These are phyloP conservation scores for roundworm (Caenorhabditis elegans) DNA, from an alignment of 1,140 invertebrate species.

Conservation along the genomic window WBcel235 BX284602.5:4446001-4446500, in stretches of 20 bases:
- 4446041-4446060: slow-evolving; percentile 58
- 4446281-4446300: slow-evolving; percentile 64
- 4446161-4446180: slow-evolving; percentile 64
- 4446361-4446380: too few species aligned
- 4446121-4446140: slow-evolving; percentile 62
- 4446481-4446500: too few species aligned
- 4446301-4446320: slow-evolving; percentile 59
- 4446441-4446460: too few species aligned
- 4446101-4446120: slow-evolving; percentile 65
- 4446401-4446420: too few species aligned
- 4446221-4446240: slow-evolving; percentile 65
- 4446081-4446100: slow-evolving; percentile 66
- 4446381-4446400: too few species aligned
- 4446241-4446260: slow-evolving; percentile 66
- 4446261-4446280: slow-evolving; percentile 66
- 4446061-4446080: slow-evolving; percentile 61
- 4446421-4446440: too few species aligned
- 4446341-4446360: too few species aligned
- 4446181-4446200: slow-evolving; percentile 59
- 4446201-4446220: slow-evolving; percentile 62
- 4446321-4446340: slow-evolving; percentile 56
- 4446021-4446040: slow-evolving; percentile 65
- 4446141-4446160: slow-evolving; percentile 65
- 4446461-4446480: too few species aligned
- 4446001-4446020: slow-evolving; percentile 59